Conservation (phyloP, 2,113 vertebrate species). For the Protomyctophum bolini region DNA sequence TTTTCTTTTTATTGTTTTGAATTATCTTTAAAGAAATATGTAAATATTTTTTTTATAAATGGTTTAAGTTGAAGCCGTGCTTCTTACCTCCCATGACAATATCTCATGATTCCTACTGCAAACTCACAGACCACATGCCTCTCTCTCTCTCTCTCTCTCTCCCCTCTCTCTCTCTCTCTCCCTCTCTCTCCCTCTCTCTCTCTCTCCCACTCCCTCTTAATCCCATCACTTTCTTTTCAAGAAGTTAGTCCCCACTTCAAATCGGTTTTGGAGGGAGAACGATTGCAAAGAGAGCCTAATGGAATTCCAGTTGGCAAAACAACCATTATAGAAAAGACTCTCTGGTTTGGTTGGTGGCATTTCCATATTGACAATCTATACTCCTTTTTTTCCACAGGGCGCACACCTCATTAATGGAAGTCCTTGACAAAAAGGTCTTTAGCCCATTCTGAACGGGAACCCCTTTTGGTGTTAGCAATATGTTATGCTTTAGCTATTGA, state of each 20-base stretch:
- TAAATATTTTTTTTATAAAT: no score
- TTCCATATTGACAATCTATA: constrained; percentile 8
- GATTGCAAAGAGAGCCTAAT: not conserved
- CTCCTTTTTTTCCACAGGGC: constrained; percentile 16
- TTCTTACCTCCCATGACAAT: constrained; percentile 64
- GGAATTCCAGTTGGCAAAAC: constrained; percentile 26
- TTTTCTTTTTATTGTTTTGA: no score
- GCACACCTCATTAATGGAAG: constrained; percentile 51
- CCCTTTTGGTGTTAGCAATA: no score
- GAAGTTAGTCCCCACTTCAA: not conserved
- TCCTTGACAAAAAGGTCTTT: constrained; percentile 37
- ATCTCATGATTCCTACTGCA: constrained; percentile 33
- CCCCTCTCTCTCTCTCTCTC: constrained; percentile 14
- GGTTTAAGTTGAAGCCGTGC: constrained; percentile 44
- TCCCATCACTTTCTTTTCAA: constrained; percentile 31
- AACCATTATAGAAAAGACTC: constrained; percentile 4
- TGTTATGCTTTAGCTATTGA: no score
- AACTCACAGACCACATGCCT: constrained; percentile 41
- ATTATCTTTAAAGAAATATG: no score
- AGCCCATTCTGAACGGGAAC: no score
- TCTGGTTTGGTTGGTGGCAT: not conserved
- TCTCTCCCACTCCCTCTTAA: constrained; percentile 17
- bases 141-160: constrained; percentile 6
- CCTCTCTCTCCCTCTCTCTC: constrained; percentile 12
- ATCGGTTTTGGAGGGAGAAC: constrained; percentile 36